A percentile compares a stretch with the other conserved stretches of the same genome.
These are phyloP conservation scores for Pseudococcus longispinus DNA, from an alignment of 2,888 invertebrate species.

Conservation along the genomic window DNA sequence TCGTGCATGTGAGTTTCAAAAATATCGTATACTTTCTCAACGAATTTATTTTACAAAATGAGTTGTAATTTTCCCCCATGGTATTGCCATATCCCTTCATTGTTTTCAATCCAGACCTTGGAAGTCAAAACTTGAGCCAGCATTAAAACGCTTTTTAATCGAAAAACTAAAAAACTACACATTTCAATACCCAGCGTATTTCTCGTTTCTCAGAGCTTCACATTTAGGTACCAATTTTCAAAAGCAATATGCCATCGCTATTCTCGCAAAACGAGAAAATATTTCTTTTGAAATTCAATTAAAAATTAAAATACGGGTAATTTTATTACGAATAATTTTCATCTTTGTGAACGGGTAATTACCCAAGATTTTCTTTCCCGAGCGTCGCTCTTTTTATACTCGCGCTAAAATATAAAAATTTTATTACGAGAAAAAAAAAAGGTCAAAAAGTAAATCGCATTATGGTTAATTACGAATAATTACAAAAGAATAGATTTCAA, in stretches of 20 bases:
- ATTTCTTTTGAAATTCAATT: slow-evolving; percentile 16
- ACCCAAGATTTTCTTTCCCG: background rate
- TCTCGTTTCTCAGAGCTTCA: background rate
- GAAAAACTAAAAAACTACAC: background rate
- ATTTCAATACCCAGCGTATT: background rate
- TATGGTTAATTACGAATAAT: slow-evolving; percentile 22
- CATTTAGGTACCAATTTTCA: background rate
- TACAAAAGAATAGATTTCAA: slow-evolving; percentile 18
- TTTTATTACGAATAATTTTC: background rate
- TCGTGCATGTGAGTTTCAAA: too few species aligned
- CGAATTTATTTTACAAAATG: too few species aligned
- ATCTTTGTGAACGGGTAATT: background rate
- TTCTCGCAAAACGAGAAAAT: background rate
- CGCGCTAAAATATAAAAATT: background rate
- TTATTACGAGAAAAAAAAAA: background rate
- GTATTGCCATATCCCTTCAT: background rate
- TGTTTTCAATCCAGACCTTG: background rate
- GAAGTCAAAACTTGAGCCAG: background rate
- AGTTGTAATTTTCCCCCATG: too few species aligned
- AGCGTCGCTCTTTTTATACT: background rate
- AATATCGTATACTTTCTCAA: background rate
- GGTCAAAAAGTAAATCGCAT: slow-evolving; percentile 26
- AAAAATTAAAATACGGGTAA: background rate
- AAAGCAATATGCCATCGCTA: background rate
- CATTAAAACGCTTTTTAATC: background rate